Evolutionary conservation across 2,888 invertebrate genomes (phyloP).

Genomic region (Leucophenga maculata): DNA sequence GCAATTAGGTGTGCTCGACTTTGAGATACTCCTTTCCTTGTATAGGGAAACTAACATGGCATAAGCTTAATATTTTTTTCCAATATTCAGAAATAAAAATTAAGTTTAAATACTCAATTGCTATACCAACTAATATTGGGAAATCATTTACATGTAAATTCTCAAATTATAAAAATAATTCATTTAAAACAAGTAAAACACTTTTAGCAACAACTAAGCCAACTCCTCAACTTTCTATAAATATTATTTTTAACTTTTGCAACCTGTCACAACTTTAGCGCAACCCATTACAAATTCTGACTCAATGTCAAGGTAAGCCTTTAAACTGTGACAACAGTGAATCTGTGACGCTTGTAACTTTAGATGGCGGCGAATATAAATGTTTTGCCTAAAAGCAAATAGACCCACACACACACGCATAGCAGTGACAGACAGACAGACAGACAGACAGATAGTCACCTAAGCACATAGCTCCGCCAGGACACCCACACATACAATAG

Average conservation of each 20-base stretch:
- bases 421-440: neutral
- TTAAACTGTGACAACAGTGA: neutral
- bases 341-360: neutral
- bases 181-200: neutral
- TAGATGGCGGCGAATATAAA: neutral
- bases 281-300: too few species aligned
- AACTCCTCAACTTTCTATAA: neutral
- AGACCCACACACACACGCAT: neutral
- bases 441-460: too few species aligned
- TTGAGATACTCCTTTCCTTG: too few species aligned
- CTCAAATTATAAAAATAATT: neutral
- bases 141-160: too few species aligned
- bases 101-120: too few species aligned
- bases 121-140: too few species aligned
- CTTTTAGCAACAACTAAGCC: neutral
- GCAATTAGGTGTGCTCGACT: neutral
- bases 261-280: neutral
- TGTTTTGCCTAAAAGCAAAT: neutral
- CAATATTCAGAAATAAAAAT: too few species aligned
- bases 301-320: conserved; percentile 8
- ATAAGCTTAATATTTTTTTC: too few species aligned
- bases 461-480: too few species aligned
- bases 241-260: neutral
- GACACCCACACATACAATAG: too few species aligned
- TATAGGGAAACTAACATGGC: too few species aligned